phyloP scores from a whole-genome alignment of 35 echinoderm and acorn worm genomes.

The Lytechinus variegatus region DNA sequence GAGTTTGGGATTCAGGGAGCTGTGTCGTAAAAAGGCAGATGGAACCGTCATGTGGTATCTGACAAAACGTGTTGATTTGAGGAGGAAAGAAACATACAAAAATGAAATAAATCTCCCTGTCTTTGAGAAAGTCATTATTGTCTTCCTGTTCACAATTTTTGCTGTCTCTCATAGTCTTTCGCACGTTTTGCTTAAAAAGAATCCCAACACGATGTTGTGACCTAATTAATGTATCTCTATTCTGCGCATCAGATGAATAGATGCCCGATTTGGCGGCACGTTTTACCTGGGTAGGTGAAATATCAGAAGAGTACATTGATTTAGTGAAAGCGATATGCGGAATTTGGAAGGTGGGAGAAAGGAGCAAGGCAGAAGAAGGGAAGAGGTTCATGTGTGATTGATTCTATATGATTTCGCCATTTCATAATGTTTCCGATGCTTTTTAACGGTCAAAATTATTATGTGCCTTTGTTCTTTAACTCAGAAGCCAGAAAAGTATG shows the following conservation, averaged over 20 bases:
- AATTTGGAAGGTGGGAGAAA: background rate
- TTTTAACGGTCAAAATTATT: too few species aligned
- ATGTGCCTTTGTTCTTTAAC: too few species aligned
- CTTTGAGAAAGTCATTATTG: background rate
- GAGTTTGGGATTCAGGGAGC: background rate
- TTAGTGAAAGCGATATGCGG: too few species aligned
- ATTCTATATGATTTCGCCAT: too few species aligned
- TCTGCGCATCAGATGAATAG: background rate
- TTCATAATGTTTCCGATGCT: too few species aligned
- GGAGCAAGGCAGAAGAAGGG: too few species aligned
- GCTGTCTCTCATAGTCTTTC: background rate
- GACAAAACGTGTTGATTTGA: background rate
- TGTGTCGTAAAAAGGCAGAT: background rate
- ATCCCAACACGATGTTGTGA: background rate
- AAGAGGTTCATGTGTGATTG: too few species aligned
- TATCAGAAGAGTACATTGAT: background rate
- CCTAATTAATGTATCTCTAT: background rate
- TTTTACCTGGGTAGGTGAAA: background rate
- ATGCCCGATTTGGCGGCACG: background rate
- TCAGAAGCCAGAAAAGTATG: too few species aligned
- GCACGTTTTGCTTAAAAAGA: background rate
- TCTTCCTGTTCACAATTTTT: background rate
- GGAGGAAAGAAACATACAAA: too few species aligned
- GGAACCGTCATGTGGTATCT: background rate
- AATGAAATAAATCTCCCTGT: background rate